Conservation (phyloP, 2,888 invertebrate genomes). For the Diogma glabrata region DNA sequence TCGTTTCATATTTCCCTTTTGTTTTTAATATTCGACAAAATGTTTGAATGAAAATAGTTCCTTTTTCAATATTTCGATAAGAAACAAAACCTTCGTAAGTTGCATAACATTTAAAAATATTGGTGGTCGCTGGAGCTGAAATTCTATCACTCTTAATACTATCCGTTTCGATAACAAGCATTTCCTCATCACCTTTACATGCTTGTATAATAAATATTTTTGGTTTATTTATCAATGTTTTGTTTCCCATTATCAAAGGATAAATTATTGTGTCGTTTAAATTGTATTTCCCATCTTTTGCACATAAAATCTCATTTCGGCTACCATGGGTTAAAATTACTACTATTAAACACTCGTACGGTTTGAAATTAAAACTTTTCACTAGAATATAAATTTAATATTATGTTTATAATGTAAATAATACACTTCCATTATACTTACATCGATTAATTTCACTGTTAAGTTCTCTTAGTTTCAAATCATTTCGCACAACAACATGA, state of each 20-base stretch:
- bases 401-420: not conserved
- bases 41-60: not conserved
- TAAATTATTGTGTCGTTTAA: constrained; percentile 30
- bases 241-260: constrained; percentile 29
- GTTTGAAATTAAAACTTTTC: constrained; percentile 26
- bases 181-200: constrained; percentile 27
- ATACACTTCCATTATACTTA: constrained; percentile 22
- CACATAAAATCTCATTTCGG: constrained; percentile 27
- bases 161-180: constrained; percentile 4
- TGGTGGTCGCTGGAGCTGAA: constrained; percentile 26
- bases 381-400: constrained; percentile 21
- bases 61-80: not conserved
- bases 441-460: constrained; percentile 25
- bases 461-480: constrained; percentile 27
- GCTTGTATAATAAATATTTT: constrained; percentile 34
- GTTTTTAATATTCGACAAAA: not conserved
- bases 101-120: constrained; percentile 15
- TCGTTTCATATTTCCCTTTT: not conserved
- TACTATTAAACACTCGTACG: constrained; percentile 29
- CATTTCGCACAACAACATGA: constrained; percentile 24
- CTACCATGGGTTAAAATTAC: constrained; percentile 32
- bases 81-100: not conserved
- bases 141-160: too few species aligned
- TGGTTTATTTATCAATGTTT: constrained; percentile 28
- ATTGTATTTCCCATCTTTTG: constrained; percentile 28